Evolutionary conservation across 2,888 invertebrate species (phyloP).

Genomic region (Lagria hirta): DNA sequence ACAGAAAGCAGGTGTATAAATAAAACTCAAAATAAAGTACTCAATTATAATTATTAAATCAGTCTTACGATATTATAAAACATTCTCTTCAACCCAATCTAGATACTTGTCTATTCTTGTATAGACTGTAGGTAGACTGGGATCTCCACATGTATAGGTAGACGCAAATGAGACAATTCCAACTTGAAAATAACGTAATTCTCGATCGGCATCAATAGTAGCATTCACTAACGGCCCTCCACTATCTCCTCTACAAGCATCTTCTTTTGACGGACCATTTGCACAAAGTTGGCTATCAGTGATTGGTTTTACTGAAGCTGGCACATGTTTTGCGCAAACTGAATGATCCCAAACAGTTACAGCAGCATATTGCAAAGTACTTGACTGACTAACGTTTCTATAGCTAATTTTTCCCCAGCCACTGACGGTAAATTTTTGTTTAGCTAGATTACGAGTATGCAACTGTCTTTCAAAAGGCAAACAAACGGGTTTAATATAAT

Average conservation of each 20-base stretch:
- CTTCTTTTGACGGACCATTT: conserved; percentile 60
- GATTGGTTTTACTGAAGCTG: conserved; percentile 35
- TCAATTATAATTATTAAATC: conserved; percentile 13
- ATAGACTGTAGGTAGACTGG: conserved; percentile 70
- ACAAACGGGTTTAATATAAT: conserved; percentile 54
- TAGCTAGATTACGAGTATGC: conserved; percentile 25
- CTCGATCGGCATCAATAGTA: conserved; percentile 48
- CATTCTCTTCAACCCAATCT: conserved; percentile 65
- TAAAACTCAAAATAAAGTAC: conserved; percentile 6
- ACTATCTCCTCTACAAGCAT: conserved; percentile 69
- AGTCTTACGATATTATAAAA: conserved; percentile 34
- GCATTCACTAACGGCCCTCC: conserved; percentile 66
- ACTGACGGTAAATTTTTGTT: conserved; percentile 61
- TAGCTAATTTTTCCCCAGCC: conserved; percentile 64
- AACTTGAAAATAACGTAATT: conserved; percentile 59
- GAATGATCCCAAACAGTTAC: conserved; percentile 40
- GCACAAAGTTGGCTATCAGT: conserved; percentile 62
- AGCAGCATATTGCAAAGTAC: conserved; percentile 39
- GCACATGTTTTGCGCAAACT: conserved; percentile 40
- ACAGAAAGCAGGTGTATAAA: too few species aligned
- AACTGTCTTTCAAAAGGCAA: conserved; percentile 48
- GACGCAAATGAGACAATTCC: conserved; percentile 59
- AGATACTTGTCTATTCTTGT: conserved; percentile 64
- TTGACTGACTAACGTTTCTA: conserved; percentile 38
- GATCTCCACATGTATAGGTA: conserved; percentile 53